Evolutionary conservation across 2,888 invertebrate species (phyloP).

Genomic region (Neoscelio sp.): DNA sequence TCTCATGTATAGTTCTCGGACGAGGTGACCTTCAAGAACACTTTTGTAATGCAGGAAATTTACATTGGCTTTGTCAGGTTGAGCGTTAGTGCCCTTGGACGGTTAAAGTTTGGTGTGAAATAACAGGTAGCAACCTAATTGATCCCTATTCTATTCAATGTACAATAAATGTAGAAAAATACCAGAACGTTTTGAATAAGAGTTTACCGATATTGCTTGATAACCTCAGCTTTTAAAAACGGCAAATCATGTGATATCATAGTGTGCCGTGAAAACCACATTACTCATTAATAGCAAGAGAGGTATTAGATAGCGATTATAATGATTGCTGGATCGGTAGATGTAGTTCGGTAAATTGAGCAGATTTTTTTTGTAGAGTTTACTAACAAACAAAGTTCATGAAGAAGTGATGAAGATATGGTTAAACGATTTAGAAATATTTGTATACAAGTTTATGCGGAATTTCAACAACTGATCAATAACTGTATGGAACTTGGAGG

Average conservation of each 20-base stretch:
- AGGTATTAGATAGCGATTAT: conserved; percentile 11
- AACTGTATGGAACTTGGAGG: neutral
- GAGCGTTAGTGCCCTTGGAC: conserved; percentile 5
- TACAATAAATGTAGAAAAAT: neutral
- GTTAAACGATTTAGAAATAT: neutral
- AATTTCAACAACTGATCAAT: neutral
- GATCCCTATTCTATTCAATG: neutral
- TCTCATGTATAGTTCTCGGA: too few relatives aligned
- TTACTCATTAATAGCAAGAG: conserved; percentile 5
- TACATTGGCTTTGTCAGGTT: neutral
- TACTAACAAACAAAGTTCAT: conserved; percentile 13
- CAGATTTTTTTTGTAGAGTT: conserved; percentile 37
- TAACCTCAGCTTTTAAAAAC: neutral
- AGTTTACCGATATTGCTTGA: neutral
- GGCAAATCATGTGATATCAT: conserved; percentile 9
- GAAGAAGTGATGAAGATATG: conserved; percentile 19
- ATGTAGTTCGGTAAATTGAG: conserved; percentile 25
- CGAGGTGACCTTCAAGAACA: too few relatives aligned
- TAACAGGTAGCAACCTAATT: neutral
- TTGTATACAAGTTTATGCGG: conserved; percentile 3
- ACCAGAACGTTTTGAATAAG: neutral
- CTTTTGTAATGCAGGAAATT: conserved; percentile 1
- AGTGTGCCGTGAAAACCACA: neutral
- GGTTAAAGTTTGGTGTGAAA: conserved; percentile 8
- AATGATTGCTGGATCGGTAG: conserved; percentile 12